Evolutionary conservation across 2,888 invertebrate species (phyloP), one percentile per base, ranked within the genome.

Genomic region (Chromoteleia sp.): DNA sequence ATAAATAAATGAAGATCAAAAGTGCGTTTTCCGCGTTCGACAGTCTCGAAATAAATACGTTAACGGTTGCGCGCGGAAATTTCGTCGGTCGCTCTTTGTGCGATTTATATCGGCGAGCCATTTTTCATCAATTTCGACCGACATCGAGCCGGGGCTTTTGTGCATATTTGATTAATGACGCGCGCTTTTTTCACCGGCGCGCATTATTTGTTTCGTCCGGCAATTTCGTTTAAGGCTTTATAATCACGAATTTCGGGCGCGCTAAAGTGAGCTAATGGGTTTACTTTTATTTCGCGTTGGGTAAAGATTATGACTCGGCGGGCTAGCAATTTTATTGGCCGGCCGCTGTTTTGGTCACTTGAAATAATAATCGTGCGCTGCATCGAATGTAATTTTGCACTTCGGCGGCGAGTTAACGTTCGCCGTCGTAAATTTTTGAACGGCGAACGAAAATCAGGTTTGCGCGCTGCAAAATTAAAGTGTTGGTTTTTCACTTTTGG

Each of bases 1-100:
- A 77, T 77, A 77, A 78, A 70, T 76, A 78, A 79, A 74, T 67
- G 73, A 52, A 48, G 75, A 75, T 75, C 63, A 61, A 68, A 77
- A 73, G 75, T 79, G 68, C 68, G 61, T 74, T 79, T 74, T 68
- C 67, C 75, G 56, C 70, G 80, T 75, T 75, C 74, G 74, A 80
- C 79, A 68, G 68, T 68, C 56, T 36, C 17, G 12, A 61, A 50
- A 50, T 63, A 74, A 74, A 54, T 61, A 52, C 59, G 80, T 74
- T 80, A 80, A 80, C 74, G n/a, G 61, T 56, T 15, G 50, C 48
- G 73, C 52, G 52, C 48, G 36, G 52, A 54, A 78, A 77, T 56
- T 77, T 52, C 56, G 45, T 52, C 54, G 36, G 19, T 8, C 19
- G 61, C 56, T 75, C 67, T 77, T 77, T 76, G 76, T 54, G 61